A percentile compares a stretch with the other conserved stretches of the same genome.
Conservation (phyloP, 2,113 vertebrate genomes). For the Trachemys scripta region DNA sequence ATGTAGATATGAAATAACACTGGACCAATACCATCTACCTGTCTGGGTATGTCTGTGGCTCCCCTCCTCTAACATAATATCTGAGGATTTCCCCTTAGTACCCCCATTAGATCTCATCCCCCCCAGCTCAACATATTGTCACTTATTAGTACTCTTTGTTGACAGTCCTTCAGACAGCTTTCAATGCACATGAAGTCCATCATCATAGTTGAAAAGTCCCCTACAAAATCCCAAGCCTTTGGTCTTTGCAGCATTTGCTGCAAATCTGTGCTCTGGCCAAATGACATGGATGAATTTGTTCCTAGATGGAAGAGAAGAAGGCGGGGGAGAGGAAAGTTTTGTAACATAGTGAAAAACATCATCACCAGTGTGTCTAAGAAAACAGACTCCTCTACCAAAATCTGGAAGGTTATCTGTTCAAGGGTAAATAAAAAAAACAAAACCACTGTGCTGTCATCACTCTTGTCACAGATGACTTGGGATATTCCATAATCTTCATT, state of each 20-base stretch:
- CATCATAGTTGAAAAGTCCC: background rate
- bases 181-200: background rate
- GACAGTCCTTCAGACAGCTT: background rate
- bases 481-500: conserved; percentile 12
- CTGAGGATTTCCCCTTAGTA: background rate
- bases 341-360: conserved; percentile 9
- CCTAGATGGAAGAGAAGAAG: conserved; percentile 30
- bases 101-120: background rate
- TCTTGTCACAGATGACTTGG: conserved; percentile 35
- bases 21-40: background rate
- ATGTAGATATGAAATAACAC: background rate
- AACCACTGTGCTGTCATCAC: conserved; percentile 24
- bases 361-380: background rate
- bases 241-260: background rate
- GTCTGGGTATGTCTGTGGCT: background rate
- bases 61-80: background rate
- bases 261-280: conserved; percentile 5
- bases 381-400: conserved; percentile 14
- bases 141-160: background rate
- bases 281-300: conserved; percentile 5
- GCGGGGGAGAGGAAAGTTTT: background rate
- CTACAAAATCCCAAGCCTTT: background rate
- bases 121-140: background rate
- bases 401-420: conserved; percentile 66
- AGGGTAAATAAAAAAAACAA: conserved; percentile 71